Percentiles rank a stretch among this genome's conserved stretches.
These are phyloP conservation scores for Coturnix japonica DNA, from an alignment of 2,113 vertebrate genomes.

Conservation along the genomic window DNA sequence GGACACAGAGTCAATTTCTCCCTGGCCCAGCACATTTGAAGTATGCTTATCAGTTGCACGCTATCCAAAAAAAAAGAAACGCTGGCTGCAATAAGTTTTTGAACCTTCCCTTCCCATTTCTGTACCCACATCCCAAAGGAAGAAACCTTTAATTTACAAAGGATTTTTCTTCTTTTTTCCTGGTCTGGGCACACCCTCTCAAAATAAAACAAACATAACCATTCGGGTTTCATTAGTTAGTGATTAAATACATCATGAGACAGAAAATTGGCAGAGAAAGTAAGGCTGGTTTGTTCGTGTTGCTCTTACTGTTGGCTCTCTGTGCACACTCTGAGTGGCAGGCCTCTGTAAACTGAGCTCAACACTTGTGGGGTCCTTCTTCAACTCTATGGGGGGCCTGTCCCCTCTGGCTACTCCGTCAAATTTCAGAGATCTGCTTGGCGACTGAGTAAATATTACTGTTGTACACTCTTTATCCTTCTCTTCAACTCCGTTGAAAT, in stretches of 20 bases:
- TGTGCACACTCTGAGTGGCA: constrained; percentile 63
- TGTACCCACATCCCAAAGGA: constrained; percentile 8
- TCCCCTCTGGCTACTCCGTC: constrained; percentile 74
- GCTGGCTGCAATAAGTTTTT: background rate
- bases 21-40: constrained; percentile 36
- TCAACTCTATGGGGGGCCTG: constrained; percentile 33
- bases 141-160: constrained; percentile 49
- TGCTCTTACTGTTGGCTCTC: constrained; percentile 76
- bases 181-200: background rate
- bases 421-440: constrained; percentile 75
- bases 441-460: constrained; percentile 37
- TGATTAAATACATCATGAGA: constrained; percentile 10
- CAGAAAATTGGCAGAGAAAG: constrained; percentile 37
- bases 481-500: constrained; percentile 57
- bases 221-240: constrained; percentile 37
- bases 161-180: background rate
- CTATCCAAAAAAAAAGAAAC: background rate
- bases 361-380: constrained; percentile 65
- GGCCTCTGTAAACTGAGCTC: constrained; percentile 78
- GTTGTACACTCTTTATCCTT: constrained; percentile 69
- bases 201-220: constrained; percentile 43
- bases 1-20: constrained; percentile 23
- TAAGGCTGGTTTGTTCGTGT: constrained; percentile 30
- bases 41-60: constrained; percentile 3
- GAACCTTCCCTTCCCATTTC: background rate